These are phyloP conservation scores for Drosophila meridiana DNA, from an alignment of 2,888 invertebrate species.

Conservation along the genomic window DNA sequence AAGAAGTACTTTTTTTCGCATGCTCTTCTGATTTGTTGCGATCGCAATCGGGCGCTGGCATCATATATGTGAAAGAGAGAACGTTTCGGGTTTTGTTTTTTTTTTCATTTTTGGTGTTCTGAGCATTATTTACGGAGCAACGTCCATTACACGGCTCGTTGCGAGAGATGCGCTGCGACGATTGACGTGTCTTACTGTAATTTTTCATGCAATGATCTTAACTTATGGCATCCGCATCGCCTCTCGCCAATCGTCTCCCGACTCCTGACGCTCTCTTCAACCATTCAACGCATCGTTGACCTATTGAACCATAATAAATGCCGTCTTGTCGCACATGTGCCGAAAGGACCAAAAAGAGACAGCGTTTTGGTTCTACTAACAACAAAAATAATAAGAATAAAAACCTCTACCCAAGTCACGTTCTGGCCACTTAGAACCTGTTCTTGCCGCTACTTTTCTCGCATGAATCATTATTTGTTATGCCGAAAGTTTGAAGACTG, in stretches of 20 bases:
- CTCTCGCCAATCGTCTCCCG: slow-evolving; percentile 28
- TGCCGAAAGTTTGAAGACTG: slow-evolving; percentile 38
- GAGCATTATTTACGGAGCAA: slow-evolving; percentile 62
- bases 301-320: slow-evolving; percentile 82
- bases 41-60: slow-evolving; percentile 70
- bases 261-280: not conserved
- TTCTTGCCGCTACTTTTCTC: slow-evolving; percentile 77
- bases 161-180: slow-evolving; percentile 67
- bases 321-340: slow-evolving; percentile 67
- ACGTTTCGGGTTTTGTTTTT: slow-evolving; percentile 24
- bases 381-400: not conserved
- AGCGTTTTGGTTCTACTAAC: slow-evolving; percentile 25
- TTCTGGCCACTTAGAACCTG: slow-evolving; percentile 62
- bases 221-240: slow-evolving; percentile 49
- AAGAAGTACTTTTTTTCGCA: slow-evolving; percentile 8
- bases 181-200: slow-evolving; percentile 81
- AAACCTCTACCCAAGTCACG: slow-evolving; percentile 52
- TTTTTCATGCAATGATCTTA: slow-evolving; percentile 77
- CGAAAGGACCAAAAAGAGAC: slow-evolving; percentile 64
- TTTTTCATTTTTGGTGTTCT: slow-evolving; percentile 29
- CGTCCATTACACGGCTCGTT: slow-evolving; percentile 75
- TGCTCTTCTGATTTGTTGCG: slow-evolving; percentile 70
- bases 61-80: slow-evolving; percentile 34
- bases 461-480: slow-evolving; percentile 80
- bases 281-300: slow-evolving; percentile 84